Evolutionary conservation across 2,113 vertebrate species (phyloP).

Genomic region (Hippocampus mohnikei): DNA sequence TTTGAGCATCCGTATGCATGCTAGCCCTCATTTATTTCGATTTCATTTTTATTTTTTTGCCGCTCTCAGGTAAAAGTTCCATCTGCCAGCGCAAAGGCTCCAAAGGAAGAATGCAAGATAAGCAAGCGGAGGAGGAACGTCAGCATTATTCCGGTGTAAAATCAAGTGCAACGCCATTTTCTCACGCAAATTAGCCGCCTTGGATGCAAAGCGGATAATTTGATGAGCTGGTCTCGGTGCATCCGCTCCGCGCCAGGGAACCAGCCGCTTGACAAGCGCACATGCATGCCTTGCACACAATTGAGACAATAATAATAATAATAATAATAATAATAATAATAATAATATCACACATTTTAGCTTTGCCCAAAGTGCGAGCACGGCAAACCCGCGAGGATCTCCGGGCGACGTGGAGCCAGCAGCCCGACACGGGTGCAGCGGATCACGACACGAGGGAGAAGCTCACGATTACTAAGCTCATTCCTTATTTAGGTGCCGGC

Average conservation of each 20-base stretch:
- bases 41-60: constrained; percentile 25
- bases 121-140: constrained; percentile 45
- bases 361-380: constrained; percentile 21
- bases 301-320: no score
- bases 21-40: background rate
- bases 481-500: constrained; percentile 64
- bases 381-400: constrained; percentile 50
- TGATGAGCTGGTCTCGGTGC: background rate
- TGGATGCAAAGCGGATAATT: constrained; percentile 31
- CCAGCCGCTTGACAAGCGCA: constrained; percentile 3
- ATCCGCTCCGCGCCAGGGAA: background rate
- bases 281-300: no score
- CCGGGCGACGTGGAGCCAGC: constrained; percentile 50
- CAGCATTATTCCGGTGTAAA: constrained; percentile 52
- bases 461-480: constrained; percentile 53
- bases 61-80: constrained; percentile 48
- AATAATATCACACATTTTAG: no score
- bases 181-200: constrained; percentile 50
- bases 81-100: constrained; percentile 32
- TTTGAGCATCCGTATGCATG: background rate
- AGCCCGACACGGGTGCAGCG: constrained; percentile 46
- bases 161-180: constrained; percentile 45
- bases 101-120: constrained; percentile 51
- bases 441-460: constrained; percentile 46
- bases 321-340: no score